A percentile compares a stretch with the other conserved stretches of the same genome.
Conservation (phyloP, 2,888 invertebrate species). For the Leptothorax acervorum region DNA sequence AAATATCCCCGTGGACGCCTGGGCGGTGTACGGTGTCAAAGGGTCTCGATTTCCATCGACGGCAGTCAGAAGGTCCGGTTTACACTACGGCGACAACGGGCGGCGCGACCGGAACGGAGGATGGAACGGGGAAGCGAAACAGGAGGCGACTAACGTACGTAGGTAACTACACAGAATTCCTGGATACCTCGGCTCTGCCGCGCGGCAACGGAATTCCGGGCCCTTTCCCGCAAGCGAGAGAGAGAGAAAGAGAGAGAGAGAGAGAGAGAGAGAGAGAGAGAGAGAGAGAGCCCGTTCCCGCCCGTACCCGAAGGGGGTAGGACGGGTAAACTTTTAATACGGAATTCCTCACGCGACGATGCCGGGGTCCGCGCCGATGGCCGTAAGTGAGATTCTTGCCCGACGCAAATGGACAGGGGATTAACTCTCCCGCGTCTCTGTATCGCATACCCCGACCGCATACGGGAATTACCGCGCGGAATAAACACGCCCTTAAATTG, state of each 20-base stretch:
- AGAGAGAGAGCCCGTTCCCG: not conserved
- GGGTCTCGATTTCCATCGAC: slow-evolving; percentile 53
- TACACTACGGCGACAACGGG: slow-evolving; percentile 63
- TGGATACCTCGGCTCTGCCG: slow-evolving; percentile 51
- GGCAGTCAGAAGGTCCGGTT: slow-evolving; percentile 57
- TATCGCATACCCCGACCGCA: slow-evolving; percentile 7
- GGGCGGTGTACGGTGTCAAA: slow-evolving; percentile 51
- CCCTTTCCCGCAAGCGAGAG: slow-evolving; percentile 63
- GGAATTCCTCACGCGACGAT: slow-evolving; percentile 72
- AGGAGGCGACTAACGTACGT: slow-evolving; percentile 55
- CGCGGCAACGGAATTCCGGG: slow-evolving; percentile 70
- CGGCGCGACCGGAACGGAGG: not conserved
- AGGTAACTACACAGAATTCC: slow-evolving; percentile 72
- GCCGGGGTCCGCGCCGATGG: slow-evolving; percentile 59
- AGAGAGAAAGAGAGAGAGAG: not conserved
- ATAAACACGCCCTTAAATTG: slow-evolving; percentile 58
- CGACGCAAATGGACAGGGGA: slow-evolving; percentile 71
- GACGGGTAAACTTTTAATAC: slow-evolving; percentile 74
- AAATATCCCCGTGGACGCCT: slow-evolving; percentile 28
- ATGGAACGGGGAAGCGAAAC: slow-evolving; percentile 24
- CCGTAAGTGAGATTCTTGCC: slow-evolving; percentile 66
- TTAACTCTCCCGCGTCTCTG: slow-evolving; percentile 57
- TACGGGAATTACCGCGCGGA: slow-evolving; percentile 54
- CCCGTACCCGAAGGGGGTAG: slow-evolving; percentile 25
- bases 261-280: not conserved